Conservation (phyloP, 1,140 invertebrate species). For the Sipha flava region DNA sequence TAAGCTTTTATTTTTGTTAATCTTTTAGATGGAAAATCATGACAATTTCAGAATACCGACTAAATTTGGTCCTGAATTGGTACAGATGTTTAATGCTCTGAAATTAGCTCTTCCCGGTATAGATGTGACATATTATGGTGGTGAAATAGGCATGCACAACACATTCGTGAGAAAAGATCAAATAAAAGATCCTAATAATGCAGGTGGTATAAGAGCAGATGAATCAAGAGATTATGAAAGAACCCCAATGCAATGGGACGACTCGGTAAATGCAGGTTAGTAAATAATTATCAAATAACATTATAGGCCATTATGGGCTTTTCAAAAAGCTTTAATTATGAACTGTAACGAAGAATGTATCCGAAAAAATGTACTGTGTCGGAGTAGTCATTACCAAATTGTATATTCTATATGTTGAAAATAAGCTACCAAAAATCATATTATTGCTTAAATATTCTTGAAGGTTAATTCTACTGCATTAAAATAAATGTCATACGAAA, state of each 20-base stretch:
- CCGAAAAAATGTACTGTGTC: too few species aligned
- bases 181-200: conserved; percentile 45
- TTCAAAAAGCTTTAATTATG: too few species aligned
- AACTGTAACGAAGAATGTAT: too few species aligned
- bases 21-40: conserved; percentile 36
- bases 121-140: conserved; percentile 66
- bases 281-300: too few species aligned
- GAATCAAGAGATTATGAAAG: conserved; percentile 57
- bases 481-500: too few species aligned
- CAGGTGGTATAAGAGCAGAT: conserved; percentile 38
- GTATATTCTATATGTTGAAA: too few species aligned
- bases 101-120: conserved; percentile 54
- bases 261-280: conserved; percentile 36
- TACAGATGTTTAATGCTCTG: not conserved
- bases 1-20: not conserved
- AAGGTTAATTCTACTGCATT: too few species aligned
- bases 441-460: too few species aligned
- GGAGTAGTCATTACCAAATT: too few species aligned
- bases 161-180: conserved; percentile 49
- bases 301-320: too few species aligned
- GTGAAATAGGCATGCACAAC: conserved; percentile 69
- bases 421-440: too few species aligned
- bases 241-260: conserved; percentile 68
- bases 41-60: not conserved
- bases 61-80: not conserved